Conservation (phyloP, 2,113 vertebrate species). For the Glareola pratincola region DNA sequence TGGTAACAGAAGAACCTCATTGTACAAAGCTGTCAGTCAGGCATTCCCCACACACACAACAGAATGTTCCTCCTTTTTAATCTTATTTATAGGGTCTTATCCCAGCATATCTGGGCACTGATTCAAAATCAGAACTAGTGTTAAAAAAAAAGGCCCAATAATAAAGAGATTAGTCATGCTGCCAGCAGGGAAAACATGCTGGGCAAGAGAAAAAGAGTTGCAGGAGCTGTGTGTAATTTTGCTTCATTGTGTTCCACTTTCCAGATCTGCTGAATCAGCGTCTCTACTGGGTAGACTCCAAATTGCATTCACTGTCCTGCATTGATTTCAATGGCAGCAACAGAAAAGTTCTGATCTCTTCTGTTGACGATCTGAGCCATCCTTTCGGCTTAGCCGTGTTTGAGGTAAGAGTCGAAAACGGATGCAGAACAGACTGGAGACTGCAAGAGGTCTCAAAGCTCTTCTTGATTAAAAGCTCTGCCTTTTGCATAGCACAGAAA, state of each 20-base stretch:
- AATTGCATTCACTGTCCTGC: slow-evolving; percentile 93
- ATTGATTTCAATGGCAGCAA: slow-evolving; percentile 91
- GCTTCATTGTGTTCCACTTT: slow-evolving; percentile 41
- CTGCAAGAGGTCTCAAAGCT: not conserved
- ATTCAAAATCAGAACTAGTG: slow-evolving; percentile 35
- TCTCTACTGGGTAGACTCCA: slow-evolving; percentile 98
- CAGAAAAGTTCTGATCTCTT: slow-evolving; percentile 90
- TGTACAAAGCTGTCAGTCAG: not conserved
- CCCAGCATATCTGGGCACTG: slow-evolving; percentile 44
- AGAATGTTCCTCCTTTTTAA: slow-evolving; percentile 33
- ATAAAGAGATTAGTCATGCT: slow-evolving; percentile 52
- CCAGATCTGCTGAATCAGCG: slow-evolving; percentile 92
- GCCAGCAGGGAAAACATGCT: slow-evolving; percentile 25
- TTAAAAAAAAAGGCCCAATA: not conserved
- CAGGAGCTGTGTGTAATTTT: slow-evolving; percentile 34
- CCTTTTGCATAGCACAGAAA: not conserved
- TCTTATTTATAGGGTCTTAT: slow-evolving; percentile 38
- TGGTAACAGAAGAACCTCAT: not conserved
- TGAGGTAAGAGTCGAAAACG: slow-evolving; percentile 78
- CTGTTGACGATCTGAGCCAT: slow-evolving; percentile 87
- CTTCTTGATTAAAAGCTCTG: not conserved
- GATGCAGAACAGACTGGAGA: not conserved
- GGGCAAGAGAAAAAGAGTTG: slow-evolving; percentile 8
- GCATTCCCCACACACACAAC: not conserved
- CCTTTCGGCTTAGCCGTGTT: slow-evolving; percentile 95